These are phyloP conservation scores for Aromia moschata DNA, from an alignment of 2,888 invertebrate species.

Conservation along the genomic window DNA sequence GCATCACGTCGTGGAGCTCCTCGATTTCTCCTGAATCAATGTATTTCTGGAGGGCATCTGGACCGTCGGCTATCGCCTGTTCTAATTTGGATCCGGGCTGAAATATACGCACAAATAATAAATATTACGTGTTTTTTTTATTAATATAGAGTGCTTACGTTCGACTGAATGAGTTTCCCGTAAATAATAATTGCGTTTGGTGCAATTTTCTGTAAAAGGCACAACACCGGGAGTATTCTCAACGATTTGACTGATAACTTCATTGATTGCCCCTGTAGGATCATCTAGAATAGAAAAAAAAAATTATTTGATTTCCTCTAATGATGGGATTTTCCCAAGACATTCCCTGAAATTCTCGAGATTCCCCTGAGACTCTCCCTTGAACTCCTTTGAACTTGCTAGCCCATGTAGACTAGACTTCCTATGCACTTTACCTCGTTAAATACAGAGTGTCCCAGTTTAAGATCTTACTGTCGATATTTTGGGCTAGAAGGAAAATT, in stretches of 20 bases:
- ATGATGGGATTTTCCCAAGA: too few relatives aligned
- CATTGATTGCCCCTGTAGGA: conserved; percentile 67
- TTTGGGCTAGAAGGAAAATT: too few relatives aligned
- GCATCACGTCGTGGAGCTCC: conserved; percentile 81
- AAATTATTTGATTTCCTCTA: too few relatives aligned
- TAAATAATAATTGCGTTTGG: conserved; percentile 84
- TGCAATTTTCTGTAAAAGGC: conserved; percentile 77
- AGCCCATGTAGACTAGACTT: too few relatives aligned
- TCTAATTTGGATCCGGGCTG: conserved; percentile 80
- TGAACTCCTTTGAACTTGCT: too few relatives aligned
- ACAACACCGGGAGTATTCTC: conserved; percentile 83
- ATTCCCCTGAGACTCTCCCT: too few relatives aligned
- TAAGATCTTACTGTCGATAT: too few relatives aligned
- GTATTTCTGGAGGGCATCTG: conserved; percentile 78
- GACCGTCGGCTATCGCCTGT: conserved; percentile 80
- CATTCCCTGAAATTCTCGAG: too few relatives aligned
- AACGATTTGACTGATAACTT: conserved; percentile 76
- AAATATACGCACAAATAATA: too few relatives aligned
- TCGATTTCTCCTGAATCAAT: conserved; percentile 84
- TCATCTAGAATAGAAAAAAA: conserved; percentile 55
- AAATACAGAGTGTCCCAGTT: too few relatives aligned
- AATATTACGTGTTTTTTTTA: too few relatives aligned
- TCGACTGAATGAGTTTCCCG: conserved; percentile 84
- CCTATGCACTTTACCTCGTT: too few relatives aligned
- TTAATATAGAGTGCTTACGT: conserved; percentile 62